These are phyloP conservation scores for Orchesellides sinensis DNA, from an alignment of 2,888 invertebrate species.

Conservation along the genomic window DNA sequence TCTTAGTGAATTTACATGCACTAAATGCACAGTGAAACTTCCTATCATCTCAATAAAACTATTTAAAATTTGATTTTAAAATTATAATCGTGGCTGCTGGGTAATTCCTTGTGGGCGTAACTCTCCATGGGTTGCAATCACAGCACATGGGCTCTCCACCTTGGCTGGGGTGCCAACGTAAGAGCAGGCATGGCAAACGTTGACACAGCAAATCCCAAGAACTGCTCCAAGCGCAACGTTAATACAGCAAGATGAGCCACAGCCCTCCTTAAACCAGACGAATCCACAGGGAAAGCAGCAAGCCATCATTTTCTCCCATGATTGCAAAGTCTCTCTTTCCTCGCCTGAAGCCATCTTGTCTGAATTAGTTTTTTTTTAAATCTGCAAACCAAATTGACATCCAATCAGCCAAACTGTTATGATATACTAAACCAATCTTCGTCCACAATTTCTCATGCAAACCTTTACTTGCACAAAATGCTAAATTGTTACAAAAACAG, in stretches of 20 bases:
- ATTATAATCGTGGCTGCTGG: constrained; percentile 35
- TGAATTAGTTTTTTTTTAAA: too few species aligned
- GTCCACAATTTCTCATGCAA: too few species aligned
- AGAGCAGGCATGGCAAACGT: constrained; percentile 68
- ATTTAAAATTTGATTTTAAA: too few species aligned
- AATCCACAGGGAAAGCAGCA: constrained; percentile 69
- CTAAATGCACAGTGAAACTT: too few species aligned
- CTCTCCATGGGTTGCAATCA: constrained; percentile 52
- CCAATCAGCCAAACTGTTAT: too few species aligned
- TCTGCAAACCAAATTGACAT: too few species aligned
- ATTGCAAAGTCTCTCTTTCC: constrained; percentile 43
- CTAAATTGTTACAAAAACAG: too few species aligned
- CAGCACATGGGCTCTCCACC: constrained; percentile 56
- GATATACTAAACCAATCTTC: too few species aligned
- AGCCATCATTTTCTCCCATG: constrained; percentile 70
- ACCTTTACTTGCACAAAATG: too few species aligned
- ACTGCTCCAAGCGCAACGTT: constrained; percentile 42
- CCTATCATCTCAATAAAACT: too few species aligned
- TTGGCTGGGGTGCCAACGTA: constrained; percentile 52
- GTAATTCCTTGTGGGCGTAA: constrained; percentile 27
- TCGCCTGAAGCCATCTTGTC: constrained; percentile 58
- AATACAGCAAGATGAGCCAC: constrained; percentile 58
- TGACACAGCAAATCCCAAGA: constrained; percentile 48
- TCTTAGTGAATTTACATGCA: too few species aligned
- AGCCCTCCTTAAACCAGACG: constrained; percentile 71